A percentile compares a stretch with the other conserved stretches of the same genome.
These are phyloP conservation scores for Psittacus erithacus DNA, from an alignment of 2,113 vertebrate genomes.

Conservation along the genomic window DNA sequence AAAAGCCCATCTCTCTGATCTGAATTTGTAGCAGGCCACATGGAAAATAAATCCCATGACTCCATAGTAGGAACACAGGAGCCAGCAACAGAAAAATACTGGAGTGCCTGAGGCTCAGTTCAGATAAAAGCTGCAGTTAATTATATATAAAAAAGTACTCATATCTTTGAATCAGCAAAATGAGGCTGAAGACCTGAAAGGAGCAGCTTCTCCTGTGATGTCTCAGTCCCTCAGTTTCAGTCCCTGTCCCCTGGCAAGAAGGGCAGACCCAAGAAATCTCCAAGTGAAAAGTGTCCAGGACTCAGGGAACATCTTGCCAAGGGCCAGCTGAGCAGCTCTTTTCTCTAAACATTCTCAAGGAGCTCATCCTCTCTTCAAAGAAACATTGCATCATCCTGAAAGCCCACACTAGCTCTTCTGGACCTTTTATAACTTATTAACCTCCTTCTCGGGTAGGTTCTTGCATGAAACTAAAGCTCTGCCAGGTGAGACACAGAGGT, in stretches of 20 bases:
- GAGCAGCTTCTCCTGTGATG: not conserved
- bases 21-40: not conserved
- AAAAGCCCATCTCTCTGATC: not conserved
- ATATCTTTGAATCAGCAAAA: constrained; percentile 29
- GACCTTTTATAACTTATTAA: not conserved
- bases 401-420: not conserved
- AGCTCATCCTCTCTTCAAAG: not conserved
- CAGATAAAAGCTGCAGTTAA: constrained; percentile 32
- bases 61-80: not conserved
- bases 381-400: not conserved
- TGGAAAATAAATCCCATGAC: not conserved
- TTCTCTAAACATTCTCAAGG: not conserved
- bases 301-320: not conserved
- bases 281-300: not conserved
- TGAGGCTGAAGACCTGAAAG: not conserved
- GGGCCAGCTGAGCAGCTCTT: not conserved
- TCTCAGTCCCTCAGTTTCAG: not conserved
- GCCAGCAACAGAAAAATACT: not conserved
- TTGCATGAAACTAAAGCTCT: not conserved
- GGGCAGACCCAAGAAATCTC: not conserved
- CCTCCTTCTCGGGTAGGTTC: not conserved
- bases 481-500: not conserved
- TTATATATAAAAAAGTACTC: not conserved
- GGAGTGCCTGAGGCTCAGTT: not conserved
- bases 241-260: not conserved